Evolutionary conservation across 2,113 vertebrate species (phyloP).

Genomic region (Halichoeres trimaculatus): DNA sequence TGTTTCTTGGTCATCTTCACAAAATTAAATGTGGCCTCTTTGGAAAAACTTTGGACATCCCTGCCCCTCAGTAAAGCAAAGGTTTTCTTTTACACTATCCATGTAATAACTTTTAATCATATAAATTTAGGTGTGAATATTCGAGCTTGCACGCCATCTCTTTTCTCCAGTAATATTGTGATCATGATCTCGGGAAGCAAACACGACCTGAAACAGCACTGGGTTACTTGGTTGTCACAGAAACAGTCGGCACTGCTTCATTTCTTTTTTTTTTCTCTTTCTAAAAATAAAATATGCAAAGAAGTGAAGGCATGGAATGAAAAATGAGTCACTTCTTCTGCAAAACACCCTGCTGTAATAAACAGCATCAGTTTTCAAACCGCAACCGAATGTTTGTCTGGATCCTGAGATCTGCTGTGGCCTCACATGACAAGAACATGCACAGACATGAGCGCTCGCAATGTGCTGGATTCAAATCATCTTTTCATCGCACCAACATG

Average conservation of each 20-base stretch:
- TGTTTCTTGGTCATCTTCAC: no score
- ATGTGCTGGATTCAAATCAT: conserved; percentile 38
- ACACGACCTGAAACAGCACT: neutral
- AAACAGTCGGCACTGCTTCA: neutral
- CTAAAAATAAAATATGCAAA: neutral
- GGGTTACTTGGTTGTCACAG: neutral
- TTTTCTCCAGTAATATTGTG: neutral
- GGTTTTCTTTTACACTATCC: no score
- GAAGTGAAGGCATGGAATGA: neutral
- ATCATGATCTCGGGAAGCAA: neutral
- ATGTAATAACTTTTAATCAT: no score
- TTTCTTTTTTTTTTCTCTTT: no score
- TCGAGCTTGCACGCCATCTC: no score
- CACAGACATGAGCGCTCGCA: conserved; percentile 7
- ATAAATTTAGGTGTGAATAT: no score
- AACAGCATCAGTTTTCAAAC: neutral
- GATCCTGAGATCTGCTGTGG: neutral
- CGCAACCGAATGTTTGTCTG: neutral
- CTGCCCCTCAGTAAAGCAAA: no score
- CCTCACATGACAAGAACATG: neutral
- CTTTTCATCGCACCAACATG: conserved; percentile 1
- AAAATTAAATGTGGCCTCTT: no score
- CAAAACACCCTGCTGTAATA: neutral
- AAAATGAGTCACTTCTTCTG: neutral
- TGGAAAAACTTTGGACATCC: no score